Evolutionary conservation across 1,140 invertebrate genomes (phyloP).

Genomic region (Nilaparvata lugens): DNA sequence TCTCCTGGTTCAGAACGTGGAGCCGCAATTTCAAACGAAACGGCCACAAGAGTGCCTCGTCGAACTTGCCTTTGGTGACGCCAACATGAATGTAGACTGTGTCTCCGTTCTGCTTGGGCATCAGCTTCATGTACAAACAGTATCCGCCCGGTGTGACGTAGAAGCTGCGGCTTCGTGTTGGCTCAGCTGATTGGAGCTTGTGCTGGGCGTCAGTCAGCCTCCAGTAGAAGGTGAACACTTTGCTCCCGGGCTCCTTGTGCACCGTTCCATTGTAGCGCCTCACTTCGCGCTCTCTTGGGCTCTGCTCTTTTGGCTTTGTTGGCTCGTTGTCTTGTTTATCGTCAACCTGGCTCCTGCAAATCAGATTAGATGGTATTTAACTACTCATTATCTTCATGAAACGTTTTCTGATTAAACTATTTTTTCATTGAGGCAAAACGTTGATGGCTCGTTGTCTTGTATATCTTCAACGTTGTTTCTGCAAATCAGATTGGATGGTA

Average conservation of each 20-base stretch:
- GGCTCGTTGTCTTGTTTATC: too few species aligned
- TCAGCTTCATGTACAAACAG: constrained; percentile 35
- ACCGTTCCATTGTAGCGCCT: constrained; percentile 33
- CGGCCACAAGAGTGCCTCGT: constrained; percentile 33
- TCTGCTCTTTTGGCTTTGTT: background rate
- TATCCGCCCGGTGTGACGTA: constrained; percentile 32
- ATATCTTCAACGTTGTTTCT: too few species aligned
- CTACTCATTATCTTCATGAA: too few species aligned
- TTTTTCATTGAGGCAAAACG: too few species aligned
- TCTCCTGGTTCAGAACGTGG: constrained; percentile 31
- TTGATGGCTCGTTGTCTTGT: too few species aligned
- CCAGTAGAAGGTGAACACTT: constrained; percentile 38
- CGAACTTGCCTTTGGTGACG: constrained; percentile 30
- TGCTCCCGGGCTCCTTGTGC: constrained; percentile 27
- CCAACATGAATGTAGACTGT: constrained; percentile 35
- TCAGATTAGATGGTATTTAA: too few species aligned
- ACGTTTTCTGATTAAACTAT: too few species aligned
- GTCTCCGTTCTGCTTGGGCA: constrained; percentile 31
- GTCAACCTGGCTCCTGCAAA: too few species aligned
- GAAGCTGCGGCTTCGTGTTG: constrained; percentile 32
- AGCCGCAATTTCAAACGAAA: constrained; percentile 32
- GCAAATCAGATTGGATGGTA: too few species aligned
- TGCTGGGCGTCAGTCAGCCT: constrained; percentile 28
- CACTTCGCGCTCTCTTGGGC: constrained; percentile 23
- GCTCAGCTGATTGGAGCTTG: constrained; percentile 28